Conservation (phyloP, 2,888 invertebrate genomes). For the Apocheima hispidaria region DNA sequence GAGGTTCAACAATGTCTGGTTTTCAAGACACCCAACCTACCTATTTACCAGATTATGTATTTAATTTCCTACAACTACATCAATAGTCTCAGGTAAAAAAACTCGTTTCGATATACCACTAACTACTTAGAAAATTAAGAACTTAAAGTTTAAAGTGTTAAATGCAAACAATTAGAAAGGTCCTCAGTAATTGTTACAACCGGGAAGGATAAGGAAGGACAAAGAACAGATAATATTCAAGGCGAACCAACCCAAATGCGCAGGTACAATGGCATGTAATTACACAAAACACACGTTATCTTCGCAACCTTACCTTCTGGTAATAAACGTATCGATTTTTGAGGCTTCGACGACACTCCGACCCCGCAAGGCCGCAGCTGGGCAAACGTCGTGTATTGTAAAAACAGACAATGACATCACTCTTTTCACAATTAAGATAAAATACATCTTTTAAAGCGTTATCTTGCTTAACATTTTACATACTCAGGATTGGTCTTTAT, state of each 20-base stretch:
- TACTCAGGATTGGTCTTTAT: conserved; percentile 30
- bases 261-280: conserved; percentile 31
- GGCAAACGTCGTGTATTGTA: conserved; percentile 66
- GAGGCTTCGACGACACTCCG: conserved; percentile 58
- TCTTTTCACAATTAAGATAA: conserved; percentile 52
- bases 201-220: conserved; percentile 28
- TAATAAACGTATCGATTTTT: conserved; percentile 54
- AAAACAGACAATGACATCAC: conserved; percentile 75
- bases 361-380: conserved; percentile 82
- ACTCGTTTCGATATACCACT: not conserved
- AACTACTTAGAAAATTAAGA: not conserved
- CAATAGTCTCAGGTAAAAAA: too few species aligned
- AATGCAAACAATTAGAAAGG: conserved; percentile 11
- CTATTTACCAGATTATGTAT: too few species aligned
- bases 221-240: conserved; percentile 24
- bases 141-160: conserved; percentile 2
- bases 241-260: conserved; percentile 29
- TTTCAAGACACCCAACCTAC: too few species aligned
- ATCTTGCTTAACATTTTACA: conserved; percentile 31
- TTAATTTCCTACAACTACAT: too few species aligned
- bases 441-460: conserved; percentile 44
- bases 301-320: conserved; percentile 47
- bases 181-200: conserved; percentile 13
- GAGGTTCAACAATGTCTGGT: not conserved
- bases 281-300: conserved; percentile 44